phyloP scores from a whole-genome alignment of 2,888 invertebrate genomes.

The Epistrophe eligans region DNA sequence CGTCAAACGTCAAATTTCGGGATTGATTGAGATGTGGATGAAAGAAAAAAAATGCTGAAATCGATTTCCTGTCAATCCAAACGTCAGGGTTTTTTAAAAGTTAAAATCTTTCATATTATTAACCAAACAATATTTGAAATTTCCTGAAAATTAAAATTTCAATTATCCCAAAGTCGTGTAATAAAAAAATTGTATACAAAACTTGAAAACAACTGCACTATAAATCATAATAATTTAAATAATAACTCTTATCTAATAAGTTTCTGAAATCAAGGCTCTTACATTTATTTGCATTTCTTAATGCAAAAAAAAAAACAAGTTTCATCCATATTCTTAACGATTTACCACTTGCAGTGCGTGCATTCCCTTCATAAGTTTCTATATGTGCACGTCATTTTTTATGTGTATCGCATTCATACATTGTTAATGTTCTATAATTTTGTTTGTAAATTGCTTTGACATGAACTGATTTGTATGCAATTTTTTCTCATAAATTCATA shows the following conservation, averaged over 20 bases:
- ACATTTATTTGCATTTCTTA: background rate
- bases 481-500: conserved; percentile 10
- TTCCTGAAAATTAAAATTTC: no score
- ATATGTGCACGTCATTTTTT: conserved; percentile 2
- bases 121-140: no score
- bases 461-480: conserved; percentile 42
- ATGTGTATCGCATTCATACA: background rate
- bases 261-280: background rate
- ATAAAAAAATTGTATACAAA: background rate
- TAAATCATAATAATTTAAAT: background rate
- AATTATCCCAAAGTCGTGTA: no score
- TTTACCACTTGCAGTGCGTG: conserved; percentile 27
- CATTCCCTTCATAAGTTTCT: conserved; percentile 12
- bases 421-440: conserved; percentile 5
- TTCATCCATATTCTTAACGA: background rate
- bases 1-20: no score
- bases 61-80: no score
- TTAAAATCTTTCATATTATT: no score
- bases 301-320: background rate
- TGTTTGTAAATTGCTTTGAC: background rate
- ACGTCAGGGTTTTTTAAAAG: no score
- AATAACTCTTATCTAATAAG: background rate
- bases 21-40: no score
- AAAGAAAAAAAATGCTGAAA: no score
- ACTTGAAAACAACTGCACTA: background rate